Evolutionary conservation across 92 coral and sea anemone genomes (phyloP), one percentile per base, ranked within the genome.

Genomic region (Virgularia gustaviana): DNA sequence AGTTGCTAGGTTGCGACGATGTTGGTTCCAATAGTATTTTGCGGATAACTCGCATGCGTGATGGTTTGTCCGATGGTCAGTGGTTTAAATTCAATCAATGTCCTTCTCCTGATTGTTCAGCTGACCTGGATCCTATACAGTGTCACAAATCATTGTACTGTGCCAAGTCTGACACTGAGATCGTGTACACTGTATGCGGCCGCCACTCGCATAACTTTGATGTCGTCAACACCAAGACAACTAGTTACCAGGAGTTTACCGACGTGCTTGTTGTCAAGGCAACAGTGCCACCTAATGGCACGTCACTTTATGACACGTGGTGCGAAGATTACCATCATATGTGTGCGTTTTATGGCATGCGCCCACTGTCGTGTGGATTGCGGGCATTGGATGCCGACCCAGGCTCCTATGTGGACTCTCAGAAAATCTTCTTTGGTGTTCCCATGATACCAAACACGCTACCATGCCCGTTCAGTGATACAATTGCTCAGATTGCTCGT

Each of bases 101-200:
- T 20, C 29, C 49, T 3, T 1, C 9, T 2, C 0, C 16, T n/a
- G 18, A 65, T 0, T 65, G 72, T 44, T n/a, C n/a, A n/a, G n/a
- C n/a, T n/a, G n/a, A n/a, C n/a, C 11, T 41, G n/a, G 30, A 42
- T 3, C 49, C 33, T 18, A 39, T 65, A 12, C 1, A 10, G 3
- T 84, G 88, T 37, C 80, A 84, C 44, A 47, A 52, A 3, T 57
- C 81, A 6, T 36, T 84, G 8, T 23, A 78, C 30, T 84, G 88
- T 52, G 54, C 74, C 20, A 36, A 11, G 32, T 3, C 41, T 6
- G 30, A 18, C 15, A 3, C 58, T 3, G 34, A 65, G 9, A 41
- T 25, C 49, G 73, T 84, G 16, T 84, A 84, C 54, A 84, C 88
- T 49, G 36, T 19, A n/a, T 71, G 64, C 55, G 52, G 51, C 37